Percentiles rank a stretch among this genome's conserved stretches.
phyloP scores from a whole-genome alignment of 2,113 vertebrate genomes.

The Sylvia atricapilla region DNA sequence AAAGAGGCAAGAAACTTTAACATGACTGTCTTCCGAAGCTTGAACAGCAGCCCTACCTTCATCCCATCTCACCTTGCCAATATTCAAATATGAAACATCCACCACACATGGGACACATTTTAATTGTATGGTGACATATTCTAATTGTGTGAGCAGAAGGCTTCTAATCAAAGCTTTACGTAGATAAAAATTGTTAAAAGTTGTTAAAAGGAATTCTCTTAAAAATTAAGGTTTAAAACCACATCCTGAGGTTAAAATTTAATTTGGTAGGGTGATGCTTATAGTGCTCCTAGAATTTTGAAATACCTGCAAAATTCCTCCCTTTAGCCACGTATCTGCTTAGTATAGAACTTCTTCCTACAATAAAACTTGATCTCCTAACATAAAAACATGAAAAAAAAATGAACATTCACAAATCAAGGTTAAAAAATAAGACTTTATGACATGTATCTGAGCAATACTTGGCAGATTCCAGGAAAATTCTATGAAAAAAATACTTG shows the following conservation, averaged over 20 bases:
- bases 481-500: background rate
- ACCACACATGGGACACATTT: fast-evolving
- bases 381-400: background rate
- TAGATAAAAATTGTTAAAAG: background rate
- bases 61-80: background rate
- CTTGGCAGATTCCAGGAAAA: background rate
- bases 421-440: background rate
- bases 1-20: background rate
- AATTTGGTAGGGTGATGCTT: background rate
- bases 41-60: background rate
- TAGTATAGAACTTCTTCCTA: background rate
- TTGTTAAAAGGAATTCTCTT: background rate
- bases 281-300: background rate
- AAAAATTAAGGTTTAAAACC: background rate
- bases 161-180: background rate
- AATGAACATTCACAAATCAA: background rate
- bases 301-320: background rate
- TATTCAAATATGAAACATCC: background rate
- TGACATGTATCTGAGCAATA: background rate
- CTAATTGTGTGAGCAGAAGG: background rate
- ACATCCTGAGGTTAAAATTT: background rate
- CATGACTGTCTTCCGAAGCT: background rate
- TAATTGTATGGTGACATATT: background rate
- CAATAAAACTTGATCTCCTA: background rate
- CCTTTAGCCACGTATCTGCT: background rate